These are phyloP conservation scores for Sarotherodon lohbergeri DNA, from an alignment of 2,113 vertebrate genomes.

Conservation along the genomic window DNA sequence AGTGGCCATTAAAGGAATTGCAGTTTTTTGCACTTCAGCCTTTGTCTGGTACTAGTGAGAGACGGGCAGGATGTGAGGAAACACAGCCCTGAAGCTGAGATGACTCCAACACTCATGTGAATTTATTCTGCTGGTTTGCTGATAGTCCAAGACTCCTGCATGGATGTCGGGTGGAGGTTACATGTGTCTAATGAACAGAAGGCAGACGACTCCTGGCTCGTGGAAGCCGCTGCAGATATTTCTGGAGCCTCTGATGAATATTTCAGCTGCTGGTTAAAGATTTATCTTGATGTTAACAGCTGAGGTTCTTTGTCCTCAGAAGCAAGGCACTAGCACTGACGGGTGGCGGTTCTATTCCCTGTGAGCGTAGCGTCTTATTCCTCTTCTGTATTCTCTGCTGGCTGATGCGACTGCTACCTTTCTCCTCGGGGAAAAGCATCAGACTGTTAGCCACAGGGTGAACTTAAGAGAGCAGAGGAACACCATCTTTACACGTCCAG, in stretches of 20 bases:
- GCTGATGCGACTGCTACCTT: neutral
- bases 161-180: neutral
- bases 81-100: neutral
- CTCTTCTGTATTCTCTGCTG: neutral
- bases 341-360: accelerated
- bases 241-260: neutral
- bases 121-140: neutral
- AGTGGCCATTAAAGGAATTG: neutral
- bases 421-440: neutral
- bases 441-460: neutral
- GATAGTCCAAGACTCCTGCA: neutral
- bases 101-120: neutral
- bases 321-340: neutral
- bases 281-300: neutral
- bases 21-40: accelerated
- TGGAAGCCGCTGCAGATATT: neutral
- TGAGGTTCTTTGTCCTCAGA: neutral
- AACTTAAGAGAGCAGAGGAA: neutral
- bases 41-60: neutral
- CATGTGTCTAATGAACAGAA: neutral
- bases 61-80: neutral
- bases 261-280: neutral
- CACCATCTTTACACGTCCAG: accelerated
- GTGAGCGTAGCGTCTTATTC: neutral
- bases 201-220: neutral